Base-by-base conservation (phyloP, 2,888 invertebrate genomes). In the Machimus atricapillus region DNA sequence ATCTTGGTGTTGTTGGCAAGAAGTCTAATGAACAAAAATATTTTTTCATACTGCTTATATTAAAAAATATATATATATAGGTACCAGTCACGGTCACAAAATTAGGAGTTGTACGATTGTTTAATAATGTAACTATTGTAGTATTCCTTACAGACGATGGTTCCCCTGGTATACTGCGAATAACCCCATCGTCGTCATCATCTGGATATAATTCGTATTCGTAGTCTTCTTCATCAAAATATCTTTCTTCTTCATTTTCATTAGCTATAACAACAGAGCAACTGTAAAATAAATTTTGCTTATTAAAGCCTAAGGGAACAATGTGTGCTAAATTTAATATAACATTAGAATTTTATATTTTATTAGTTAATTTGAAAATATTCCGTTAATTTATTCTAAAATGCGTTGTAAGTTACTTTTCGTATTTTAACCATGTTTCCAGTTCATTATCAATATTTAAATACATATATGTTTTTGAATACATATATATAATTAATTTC, bases 1-100 rank as follows among this genome's bases (percentile, higher is more conserved):
- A 90, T 81, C 90, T 89, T 37, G 91, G 90, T 88, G 90, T 90
- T 88, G 90, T 91, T 91, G 76, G 1, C 87, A 86, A 56, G 43
- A 82, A 43, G 6, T 52, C 0, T 52, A 52, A n/a, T 52, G 4
- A 43, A 16, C 43, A 23, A 43, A 27, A 19, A 46, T 3, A 23
- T 46, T n/a, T 40, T 4, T 37, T 3, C 43, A 56, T 31, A 6
- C 37, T 83, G 19, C 12, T 66, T 66, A 19, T 40, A 40, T 58
- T 23, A 2, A 58, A 9, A 66, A 9, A 23, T 12, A n/a, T 3
- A 58, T 5, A 34, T 7, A 34, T 34, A 40, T 40, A 40, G 8
- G 40, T 66, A 66, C 66, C 66, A 66, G 23, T 66, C 12, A 27
- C 66, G 27, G 23, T 19, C 8, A 19, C 66, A 19, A 1, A 12